These are phyloP conservation scores for Tamias sibiricus DNA, from an alignment of 2,113 vertebrate genomes.

Conservation along the genomic window DNA sequence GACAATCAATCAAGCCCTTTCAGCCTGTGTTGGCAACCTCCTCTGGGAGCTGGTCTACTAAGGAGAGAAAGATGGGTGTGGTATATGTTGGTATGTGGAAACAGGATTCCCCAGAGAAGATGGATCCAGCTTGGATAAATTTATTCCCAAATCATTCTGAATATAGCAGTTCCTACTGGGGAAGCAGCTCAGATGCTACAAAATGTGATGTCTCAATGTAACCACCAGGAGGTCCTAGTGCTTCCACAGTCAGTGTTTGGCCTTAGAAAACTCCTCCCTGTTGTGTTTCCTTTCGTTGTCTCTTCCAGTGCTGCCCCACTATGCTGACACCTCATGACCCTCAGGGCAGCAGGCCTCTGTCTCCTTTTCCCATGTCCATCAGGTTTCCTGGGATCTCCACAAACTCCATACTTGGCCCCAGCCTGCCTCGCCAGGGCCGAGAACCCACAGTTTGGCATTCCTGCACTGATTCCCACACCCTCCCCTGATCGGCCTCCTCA, in stretches of 20 bases:
- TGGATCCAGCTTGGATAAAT: neutral
- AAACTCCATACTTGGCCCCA: neutral
- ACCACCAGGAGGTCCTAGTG: neutral
- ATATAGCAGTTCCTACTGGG: neutral
- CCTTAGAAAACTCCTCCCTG: neutral
- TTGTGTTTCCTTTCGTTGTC: neutral
- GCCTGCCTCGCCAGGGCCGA: neutral
- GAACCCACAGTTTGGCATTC: neutral
- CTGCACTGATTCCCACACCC: neutral
- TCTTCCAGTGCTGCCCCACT: no score
- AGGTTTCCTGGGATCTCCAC: no score
- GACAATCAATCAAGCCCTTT: neutral
- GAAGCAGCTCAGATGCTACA: neutral
- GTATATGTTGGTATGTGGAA: neutral
- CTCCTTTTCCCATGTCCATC: no score
- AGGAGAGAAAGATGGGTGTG: neutral
- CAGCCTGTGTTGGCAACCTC: neutral
- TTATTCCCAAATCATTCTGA: neutral
- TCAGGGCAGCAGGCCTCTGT: neutral
- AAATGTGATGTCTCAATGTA: neutral
- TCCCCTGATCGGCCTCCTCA: neutral
- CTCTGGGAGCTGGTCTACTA: neutral
- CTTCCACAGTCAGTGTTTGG: accelerated
- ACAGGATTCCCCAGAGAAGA: neutral
- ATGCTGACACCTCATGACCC: neutral